Base-by-base conservation (phyloP, 2,888 invertebrate genomes). In the Catocala nupta region DNA sequence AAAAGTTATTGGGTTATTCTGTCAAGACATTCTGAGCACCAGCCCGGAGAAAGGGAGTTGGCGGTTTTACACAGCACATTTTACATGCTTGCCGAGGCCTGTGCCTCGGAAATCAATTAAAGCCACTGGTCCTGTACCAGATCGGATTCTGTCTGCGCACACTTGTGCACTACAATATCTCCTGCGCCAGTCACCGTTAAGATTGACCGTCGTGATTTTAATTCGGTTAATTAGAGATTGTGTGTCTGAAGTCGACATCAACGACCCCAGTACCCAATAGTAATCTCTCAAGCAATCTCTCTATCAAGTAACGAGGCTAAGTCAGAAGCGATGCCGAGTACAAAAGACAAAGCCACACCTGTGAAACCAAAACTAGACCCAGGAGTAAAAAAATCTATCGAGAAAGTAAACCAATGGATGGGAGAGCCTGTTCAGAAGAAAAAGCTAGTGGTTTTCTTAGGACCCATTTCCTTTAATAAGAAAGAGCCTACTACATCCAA, bases 351-450 rank as follows among this genome's bases (percentile, higher is more conserved):
- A 11, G 48, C 12, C 7, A 34, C 13, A 0, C 54, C 62, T 16
- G 9, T 7, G 5, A 54, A 42, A 45, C 5, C 36, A 0, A 55
- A 55, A 36, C 0, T 71, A 6, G 78, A 82, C 45, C 72, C 76
- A 0, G 63, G 72, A 16, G 53, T 83, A 0, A 72, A 80, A 62
- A 71, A 78, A n/a, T 85, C 87, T 0, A 83, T 86, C 5, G 69
- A 78, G 0, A 87, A 86, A 63, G 88, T 88, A 0, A 84, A 75
- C 0, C 71, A 69, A 6, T 88, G 88, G 88, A 56, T 88, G 0
- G 71, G 76, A 9, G 62, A 69, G 5, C 62, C 72, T 2, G 45
- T 57, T 0, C 60, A 74, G 39, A 63, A 51, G 0, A 77, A 77
- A 39, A 52, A 66, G 1, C 63, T 73, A 0, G 25, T 63, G 0